phyloP scores from a whole-genome alignment of 1,140 invertebrate genomes.

The Drosophila repleta region DNA sequence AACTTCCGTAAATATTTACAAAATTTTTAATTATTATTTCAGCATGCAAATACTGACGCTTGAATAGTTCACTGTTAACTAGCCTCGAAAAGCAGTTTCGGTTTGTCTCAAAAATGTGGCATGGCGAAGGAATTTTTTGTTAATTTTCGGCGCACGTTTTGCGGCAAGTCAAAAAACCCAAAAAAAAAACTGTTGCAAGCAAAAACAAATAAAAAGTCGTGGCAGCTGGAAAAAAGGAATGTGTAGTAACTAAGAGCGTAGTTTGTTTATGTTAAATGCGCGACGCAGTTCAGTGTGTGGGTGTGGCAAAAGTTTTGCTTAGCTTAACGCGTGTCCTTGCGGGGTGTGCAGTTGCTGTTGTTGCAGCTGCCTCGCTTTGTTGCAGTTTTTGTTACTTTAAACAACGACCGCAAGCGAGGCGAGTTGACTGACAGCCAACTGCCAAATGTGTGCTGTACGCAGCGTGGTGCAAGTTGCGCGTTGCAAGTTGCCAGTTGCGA shows the following conservation, averaged over 20 bases:
- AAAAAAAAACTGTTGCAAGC: constrained; percentile 29
- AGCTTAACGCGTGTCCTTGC: constrained; percentile 74
- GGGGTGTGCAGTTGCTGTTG: constrained; percentile 18
- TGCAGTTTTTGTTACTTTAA: constrained; percentile 45
- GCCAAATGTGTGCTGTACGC: constrained; percentile 5
- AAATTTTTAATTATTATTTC: not conserved
- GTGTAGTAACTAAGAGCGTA: constrained; percentile 52
- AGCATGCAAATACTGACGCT: not conserved
- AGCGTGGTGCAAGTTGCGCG: constrained; percentile 4
- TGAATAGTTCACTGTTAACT: not conserved
- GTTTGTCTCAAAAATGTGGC: constrained; percentile 7
- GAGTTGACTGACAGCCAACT: constrained; percentile 38
- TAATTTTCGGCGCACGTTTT: constrained; percentile 73
- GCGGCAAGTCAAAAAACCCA: constrained; percentile 1
- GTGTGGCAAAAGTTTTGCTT: constrained; percentile 68
- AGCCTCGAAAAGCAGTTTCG: not conserved
- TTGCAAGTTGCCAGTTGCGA: constrained; percentile 11
- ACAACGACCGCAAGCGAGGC: constrained; percentile 58
- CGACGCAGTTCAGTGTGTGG: constrained; percentile 40
- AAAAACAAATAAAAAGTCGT: constrained; percentile 66
- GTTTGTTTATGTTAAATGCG: constrained; percentile 79
- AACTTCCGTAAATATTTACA: not conserved
- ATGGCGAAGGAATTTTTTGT: constrained; percentile 31
- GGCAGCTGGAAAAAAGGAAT: constrained; percentile 32
- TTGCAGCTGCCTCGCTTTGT: constrained; percentile 36